Conservation (phyloP, 2,113 vertebrate species). For the Lichenostomus cassidix region DNA sequence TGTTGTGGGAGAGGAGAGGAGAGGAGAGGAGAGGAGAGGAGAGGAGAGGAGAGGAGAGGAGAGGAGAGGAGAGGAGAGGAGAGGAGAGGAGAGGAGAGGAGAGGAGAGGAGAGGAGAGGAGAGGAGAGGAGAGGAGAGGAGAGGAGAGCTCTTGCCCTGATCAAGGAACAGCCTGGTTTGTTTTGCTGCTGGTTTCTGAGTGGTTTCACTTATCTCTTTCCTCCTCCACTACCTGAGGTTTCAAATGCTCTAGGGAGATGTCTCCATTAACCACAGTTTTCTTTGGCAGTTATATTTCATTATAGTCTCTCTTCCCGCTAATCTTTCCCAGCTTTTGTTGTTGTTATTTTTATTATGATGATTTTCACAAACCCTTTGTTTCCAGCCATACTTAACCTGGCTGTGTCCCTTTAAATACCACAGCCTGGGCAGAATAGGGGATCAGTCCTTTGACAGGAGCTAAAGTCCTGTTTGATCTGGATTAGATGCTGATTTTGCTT, state of each 20-base stretch:
- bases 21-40: not conserved
- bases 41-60: too few species aligned
- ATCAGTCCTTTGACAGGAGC: conserved; percentile 69
- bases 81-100: too few species aligned
- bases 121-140: not conserved
- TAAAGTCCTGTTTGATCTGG: conserved; percentile 73
- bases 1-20: not conserved
- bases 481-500: conserved; percentile 71
- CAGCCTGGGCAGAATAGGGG: conserved; percentile 46
- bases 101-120: too few species aligned
- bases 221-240: conserved; percentile 56
- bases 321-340: conserved; percentile 27
- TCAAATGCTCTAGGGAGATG: conserved; percentile 18
- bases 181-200: conserved; percentile 21
- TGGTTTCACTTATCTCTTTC: conserved; percentile 44
- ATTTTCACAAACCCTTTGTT: conserved; percentile 45
- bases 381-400: conserved; percentile 38
- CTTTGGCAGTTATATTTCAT: conserved; percentile 54
- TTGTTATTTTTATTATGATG: conserved; percentile 23
- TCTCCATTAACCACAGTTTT: conserved; percentile 58
- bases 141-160: not conserved
- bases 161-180: not conserved
- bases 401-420: conserved; percentile 60
- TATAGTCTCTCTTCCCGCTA: not conserved
- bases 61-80: too few species aligned